Base-by-base conservation (phyloP, 2,888 invertebrate genomes). In the Sylvicola fuscatus region DNA sequence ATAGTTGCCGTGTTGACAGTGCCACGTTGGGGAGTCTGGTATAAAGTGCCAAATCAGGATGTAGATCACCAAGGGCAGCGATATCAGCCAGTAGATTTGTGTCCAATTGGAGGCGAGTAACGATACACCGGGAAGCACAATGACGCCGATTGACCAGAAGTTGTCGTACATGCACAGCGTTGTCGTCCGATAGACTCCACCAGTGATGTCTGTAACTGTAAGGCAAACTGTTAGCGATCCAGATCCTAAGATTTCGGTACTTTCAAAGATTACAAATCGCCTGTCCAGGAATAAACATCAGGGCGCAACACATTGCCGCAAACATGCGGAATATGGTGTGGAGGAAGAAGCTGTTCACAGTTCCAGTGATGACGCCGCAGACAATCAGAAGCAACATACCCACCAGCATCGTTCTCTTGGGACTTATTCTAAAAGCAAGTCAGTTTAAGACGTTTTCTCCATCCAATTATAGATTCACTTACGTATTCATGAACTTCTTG, bases 141-240 rank as follows among this genome's bases (percentile, higher is more conserved):
- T 54, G 3, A 62, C 54, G 3, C 61, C 62, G 34, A 62, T 41
- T 5, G 61, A 60, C 62, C 62, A 62, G 40, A 61, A 60, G 2
- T 56, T 56, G 39, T 62, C 62, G 39, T 57, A 62, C 12, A 59
- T 49, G 15, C 56, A 58, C 8, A 53, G 49, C 13, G 51, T 50
- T 2, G 56, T 53, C 14, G 52, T 49, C 35, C 57, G 52, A 40
- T 54, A 51, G 17, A 48, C 51, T 12, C 60, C 61, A 2, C 53
- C 53, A 2, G 55, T 56, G 6, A 60, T 58, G 35, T 61, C 61
- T 34, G 48, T 43, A 47, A 61, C 61, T 62, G 40, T 13, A 45
- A 40, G 32, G 27, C 17, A 13, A 17, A 14, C 27, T n/a, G n/a
- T n/a, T n/a, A n/a, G n/a, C n/a, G n/a, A n/a, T n/a, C n/a, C n/a